These are phyloP conservation scores for Muschampia plurimacula DNA, from an alignment of 2,888 invertebrate species.

Conservation along the genomic window DNA sequence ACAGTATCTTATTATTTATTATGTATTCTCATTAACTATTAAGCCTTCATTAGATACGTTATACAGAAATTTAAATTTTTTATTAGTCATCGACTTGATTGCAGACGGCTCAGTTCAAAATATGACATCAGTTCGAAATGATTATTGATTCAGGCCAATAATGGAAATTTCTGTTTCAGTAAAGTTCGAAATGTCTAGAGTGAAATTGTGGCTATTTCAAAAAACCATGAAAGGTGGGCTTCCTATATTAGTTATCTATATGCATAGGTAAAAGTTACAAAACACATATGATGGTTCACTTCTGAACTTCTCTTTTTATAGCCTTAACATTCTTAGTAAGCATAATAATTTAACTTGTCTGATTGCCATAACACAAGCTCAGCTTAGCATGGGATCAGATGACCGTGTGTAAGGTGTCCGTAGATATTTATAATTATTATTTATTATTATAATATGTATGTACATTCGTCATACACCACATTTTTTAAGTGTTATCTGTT, in stretches of 20 bases:
- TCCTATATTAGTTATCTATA: neutral
- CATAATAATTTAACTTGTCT: too few species aligned
- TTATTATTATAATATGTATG: too few species aligned
- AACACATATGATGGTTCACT: neutral
- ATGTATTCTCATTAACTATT: neutral
- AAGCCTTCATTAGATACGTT: slow-evolving; percentile 21
- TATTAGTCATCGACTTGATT: slow-evolving; percentile 28
- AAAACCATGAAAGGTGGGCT: neutral
- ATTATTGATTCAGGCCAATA: slow-evolving; percentile 11
- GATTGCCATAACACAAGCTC: too few species aligned
- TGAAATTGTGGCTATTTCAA: neutral
- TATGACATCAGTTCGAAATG: slow-evolving; percentile 19
- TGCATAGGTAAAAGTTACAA: neutral
- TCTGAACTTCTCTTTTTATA: neutral
- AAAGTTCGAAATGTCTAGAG: slow-evolving; percentile 11
- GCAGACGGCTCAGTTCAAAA: slow-evolving; percentile 17
- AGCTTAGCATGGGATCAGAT: too few species aligned
- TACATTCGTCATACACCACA: neutral
- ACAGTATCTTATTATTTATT: too few species aligned
- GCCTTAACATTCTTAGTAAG: neutral
- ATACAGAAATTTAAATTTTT: slow-evolving; percentile 19
- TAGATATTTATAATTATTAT: too few species aligned
- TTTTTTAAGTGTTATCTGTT: slow-evolving; percentile 1
- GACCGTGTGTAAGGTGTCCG: too few species aligned
- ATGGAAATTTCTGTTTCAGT: slow-evolving; percentile 6